Conservation (phyloP, 2,113 vertebrate genomes). For the Chauna torquata region DNA sequence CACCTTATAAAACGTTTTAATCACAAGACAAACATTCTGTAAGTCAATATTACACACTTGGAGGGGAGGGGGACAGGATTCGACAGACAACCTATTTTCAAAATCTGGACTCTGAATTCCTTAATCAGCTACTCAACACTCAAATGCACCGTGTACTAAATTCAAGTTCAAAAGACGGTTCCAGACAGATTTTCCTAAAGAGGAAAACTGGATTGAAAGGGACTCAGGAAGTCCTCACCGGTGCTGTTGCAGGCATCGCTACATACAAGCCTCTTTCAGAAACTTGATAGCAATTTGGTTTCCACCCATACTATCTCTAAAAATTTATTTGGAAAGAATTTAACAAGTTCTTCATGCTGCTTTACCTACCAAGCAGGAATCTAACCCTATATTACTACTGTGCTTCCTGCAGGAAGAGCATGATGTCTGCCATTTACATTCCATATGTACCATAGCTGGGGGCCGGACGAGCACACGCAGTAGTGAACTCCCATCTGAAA, state of each 20-base stretch:
- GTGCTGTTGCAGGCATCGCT: not conserved
- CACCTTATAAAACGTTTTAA: constrained; percentile 63
- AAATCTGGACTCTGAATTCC: not conserved
- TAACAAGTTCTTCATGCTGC: not conserved
- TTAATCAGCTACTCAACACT: not conserved
- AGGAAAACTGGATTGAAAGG: not conserved
- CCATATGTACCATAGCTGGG: not conserved
- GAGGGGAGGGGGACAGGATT: not conserved
- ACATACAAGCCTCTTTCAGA: not conserved
- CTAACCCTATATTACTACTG: not conserved
- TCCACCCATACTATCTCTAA: accelerated
- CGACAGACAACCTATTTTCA: not conserved
- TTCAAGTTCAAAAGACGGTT: constrained; percentile 41
- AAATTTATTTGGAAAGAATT: not conserved
- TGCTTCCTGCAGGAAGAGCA: not conserved
- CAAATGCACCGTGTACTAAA: not conserved
- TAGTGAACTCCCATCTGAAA: not conserved
- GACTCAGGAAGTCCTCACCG: not conserved
- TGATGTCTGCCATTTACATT: not conserved
- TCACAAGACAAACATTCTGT: constrained; percentile 45
- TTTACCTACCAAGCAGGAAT: not conserved
- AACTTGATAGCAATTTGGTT: not conserved
- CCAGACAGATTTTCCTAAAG: not conserved
- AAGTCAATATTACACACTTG: not conserved
- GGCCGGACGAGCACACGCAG: not conserved